These are phyloP conservation scores for Nicator chloris DNA, from an alignment of 2,113 vertebrate species.

Conservation along the genomic window DNA sequence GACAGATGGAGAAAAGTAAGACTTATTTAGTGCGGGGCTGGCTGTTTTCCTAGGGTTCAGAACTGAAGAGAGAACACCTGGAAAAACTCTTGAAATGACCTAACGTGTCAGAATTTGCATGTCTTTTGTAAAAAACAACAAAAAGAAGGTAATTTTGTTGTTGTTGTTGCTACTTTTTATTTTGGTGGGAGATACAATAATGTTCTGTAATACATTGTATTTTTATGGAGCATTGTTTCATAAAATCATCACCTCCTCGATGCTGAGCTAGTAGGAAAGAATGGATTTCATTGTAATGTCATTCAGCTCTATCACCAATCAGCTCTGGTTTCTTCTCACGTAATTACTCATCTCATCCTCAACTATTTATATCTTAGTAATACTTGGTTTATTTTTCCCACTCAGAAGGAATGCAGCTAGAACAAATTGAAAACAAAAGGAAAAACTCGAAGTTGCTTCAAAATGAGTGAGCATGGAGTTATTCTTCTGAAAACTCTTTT, in stretches of 20 bases:
- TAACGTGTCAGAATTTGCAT: not conserved
- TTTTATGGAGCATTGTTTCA: slow-evolving; percentile 56
- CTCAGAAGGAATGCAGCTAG: not conserved
- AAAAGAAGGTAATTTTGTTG: slow-evolving; percentile 19
- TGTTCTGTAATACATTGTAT: not conserved
- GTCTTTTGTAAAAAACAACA: not conserved
- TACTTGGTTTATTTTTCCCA: slow-evolving; percentile 4
- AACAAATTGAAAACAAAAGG: slow-evolving; percentile 49
- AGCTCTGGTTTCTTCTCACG: slow-evolving; percentile 20
- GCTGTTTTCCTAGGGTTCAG: not conserved
- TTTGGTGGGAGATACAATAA: not conserved
- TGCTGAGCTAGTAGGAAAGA: slow-evolving; percentile 8
- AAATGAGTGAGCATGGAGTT: slow-evolving; percentile 1
- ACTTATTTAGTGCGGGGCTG: not conserved
- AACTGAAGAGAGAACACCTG: not conserved
- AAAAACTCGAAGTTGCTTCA: not conserved
- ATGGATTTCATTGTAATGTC: slow-evolving; percentile 46
- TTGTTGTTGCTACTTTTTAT: not conserved
- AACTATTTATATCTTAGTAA: slow-evolving; percentile 48
- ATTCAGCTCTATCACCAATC: slow-evolving; percentile 42
- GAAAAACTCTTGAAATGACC: not conserved
- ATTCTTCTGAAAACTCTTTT: slow-evolving; percentile 4
- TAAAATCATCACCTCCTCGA: not conserved
- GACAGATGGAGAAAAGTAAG: not conserved
- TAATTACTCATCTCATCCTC: slow-evolving; percentile 46